phyloP scores from a whole-genome alignment of 2,113 vertebrate species.

The Myrmecobius fasciatus region DNA sequence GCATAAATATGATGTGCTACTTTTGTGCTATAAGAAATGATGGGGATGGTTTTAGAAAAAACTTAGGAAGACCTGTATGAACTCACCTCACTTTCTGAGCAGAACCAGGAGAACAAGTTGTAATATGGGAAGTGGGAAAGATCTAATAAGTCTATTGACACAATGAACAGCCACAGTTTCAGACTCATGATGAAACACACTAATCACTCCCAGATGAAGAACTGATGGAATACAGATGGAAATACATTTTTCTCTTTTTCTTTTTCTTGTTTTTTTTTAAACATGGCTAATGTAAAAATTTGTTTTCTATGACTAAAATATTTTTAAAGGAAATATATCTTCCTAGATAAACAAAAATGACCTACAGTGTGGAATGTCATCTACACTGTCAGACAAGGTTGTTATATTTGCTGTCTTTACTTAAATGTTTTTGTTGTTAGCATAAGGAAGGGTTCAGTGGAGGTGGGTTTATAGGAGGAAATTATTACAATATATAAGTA shows the following conservation, averaged over 20 bases:
- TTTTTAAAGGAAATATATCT: not conserved
- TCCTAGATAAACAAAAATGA: not conserved
- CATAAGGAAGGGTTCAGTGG: not conserved
- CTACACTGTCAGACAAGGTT: not conserved
- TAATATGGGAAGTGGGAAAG: not conserved
- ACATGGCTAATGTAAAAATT: not conserved
- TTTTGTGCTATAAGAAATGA: not conserved
- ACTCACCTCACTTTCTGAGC: too few species aligned
- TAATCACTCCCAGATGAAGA: not conserved
- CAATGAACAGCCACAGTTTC: not conserved
- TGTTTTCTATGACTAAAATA: not conserved
- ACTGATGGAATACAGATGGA: not conserved
- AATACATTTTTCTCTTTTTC: not conserved
- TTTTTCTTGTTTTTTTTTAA: not conserved
- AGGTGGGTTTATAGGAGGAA: not conserved
- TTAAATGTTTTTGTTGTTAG: not conserved
- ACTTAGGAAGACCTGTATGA: not conserved
- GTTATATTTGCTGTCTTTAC: not conserved
- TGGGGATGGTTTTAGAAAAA: not conserved
- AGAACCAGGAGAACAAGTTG: not conserved
- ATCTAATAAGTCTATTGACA: not conserved
- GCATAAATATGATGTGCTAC: not conserved
- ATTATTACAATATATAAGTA: not conserved
- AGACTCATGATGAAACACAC: not conserved
- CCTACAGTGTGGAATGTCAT: not conserved